phyloP scores from a whole-genome alignment of 2,888 invertebrate genomes.

The Xestobium rufovillosum region DNA sequence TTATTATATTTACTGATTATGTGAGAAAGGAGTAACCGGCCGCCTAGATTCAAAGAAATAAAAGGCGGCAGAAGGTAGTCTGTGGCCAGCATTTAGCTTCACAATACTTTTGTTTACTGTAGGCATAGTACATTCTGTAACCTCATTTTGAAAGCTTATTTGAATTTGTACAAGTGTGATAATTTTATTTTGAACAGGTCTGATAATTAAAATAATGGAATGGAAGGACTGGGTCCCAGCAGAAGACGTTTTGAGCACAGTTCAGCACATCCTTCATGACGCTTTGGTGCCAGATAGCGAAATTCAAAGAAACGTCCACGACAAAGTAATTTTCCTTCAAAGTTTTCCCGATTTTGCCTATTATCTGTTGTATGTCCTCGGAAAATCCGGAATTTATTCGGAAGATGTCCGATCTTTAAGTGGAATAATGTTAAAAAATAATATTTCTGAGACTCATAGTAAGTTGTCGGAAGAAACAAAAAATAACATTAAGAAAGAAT shows the following conservation, averaged over 20 bases:
- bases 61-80: too few relatives aligned
- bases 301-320: constrained; percentile 91
- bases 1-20: too few relatives aligned
- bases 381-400: constrained; percentile 85
- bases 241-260: constrained; percentile 90
- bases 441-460: constrained; percentile 85
- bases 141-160: too few relatives aligned
- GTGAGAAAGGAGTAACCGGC: too few relatives aligned
- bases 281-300: constrained; percentile 95
- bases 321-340: constrained; percentile 96
- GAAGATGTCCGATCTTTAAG: constrained; percentile 94
- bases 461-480: constrained; percentile 82
- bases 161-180: too few relatives aligned
- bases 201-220: too few relatives aligned
- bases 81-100: too few relatives aligned
- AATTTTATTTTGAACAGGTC: too few relatives aligned
- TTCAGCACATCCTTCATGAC: constrained; percentile 91
- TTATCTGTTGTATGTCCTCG: constrained; percentile 94
- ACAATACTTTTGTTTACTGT: too few relatives aligned
- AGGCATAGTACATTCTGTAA: too few relatives aligned
- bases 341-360: constrained; percentile 97
- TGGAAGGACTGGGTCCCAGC: constrained; percentile 84
- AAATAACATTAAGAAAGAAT: constrained; percentile 90
- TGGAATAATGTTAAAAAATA: constrained; percentile 96
- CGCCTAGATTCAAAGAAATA: too few relatives aligned